These are phyloP conservation scores for Acronicta alni DNA, from an alignment of 2,888 invertebrate species.

Conservation along the genomic window DNA sequence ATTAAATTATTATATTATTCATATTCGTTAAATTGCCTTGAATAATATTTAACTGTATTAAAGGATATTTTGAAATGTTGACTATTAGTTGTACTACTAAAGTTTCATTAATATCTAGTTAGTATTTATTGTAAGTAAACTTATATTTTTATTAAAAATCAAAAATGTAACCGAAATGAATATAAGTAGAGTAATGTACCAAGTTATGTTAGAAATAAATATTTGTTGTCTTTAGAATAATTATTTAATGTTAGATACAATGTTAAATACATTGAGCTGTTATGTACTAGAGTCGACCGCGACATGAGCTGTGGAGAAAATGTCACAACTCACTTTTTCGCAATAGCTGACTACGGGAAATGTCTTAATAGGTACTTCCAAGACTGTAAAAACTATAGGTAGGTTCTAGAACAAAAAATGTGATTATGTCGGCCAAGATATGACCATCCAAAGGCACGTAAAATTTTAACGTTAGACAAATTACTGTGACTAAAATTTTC, in stretches of 20 bases:
- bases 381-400: too few species aligned
- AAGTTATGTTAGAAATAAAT: conserved; percentile 57
- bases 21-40: conserved; percentile 14
- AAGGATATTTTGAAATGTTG: conserved; percentile 15
- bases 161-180: conserved; percentile 43
- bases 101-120: conserved; percentile 31
- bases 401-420: too few species aligned
- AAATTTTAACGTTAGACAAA: too few species aligned
- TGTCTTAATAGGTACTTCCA: not conserved
- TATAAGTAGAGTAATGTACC: conserved; percentile 44
- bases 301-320: not conserved
- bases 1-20: not conserved
- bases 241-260: conserved; percentile 51
- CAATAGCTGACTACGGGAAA: not conserved
- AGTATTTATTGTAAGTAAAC: conserved; percentile 35
- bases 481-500: not conserved
- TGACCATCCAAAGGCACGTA: too few species aligned
- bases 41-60: conserved; percentile 11
- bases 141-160: conserved; percentile 54
- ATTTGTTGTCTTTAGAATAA: conserved; percentile 59
- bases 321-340: too few species aligned
- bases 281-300: not conserved
- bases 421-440: too few species aligned
- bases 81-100: conserved; percentile 31
- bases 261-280: conserved; percentile 16